Evolutionary conservation across 2,888 invertebrate species (phyloP).

Genomic region (Punctoribates punctum): DNA sequence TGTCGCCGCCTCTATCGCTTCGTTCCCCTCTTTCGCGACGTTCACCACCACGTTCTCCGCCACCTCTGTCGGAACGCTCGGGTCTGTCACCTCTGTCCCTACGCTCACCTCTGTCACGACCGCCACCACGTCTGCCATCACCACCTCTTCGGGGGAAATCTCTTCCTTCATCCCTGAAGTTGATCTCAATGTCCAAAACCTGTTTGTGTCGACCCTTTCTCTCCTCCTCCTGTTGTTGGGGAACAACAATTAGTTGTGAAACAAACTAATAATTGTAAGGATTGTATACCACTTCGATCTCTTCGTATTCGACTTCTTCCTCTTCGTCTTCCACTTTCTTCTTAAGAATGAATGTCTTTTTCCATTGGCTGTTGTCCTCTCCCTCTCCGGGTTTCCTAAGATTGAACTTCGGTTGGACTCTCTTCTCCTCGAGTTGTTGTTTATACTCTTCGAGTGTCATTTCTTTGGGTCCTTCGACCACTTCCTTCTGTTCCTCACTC

Average conservation of each 20-base stretch:
- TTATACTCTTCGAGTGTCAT: conserved; percentile 93
- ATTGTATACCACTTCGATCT: conserved; percentile 49
- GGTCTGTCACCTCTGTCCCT: conserved; percentile 34
- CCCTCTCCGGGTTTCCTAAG: conserved; percentile 91
- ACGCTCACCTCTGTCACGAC: conserved; percentile 50
- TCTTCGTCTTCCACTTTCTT: conserved; percentile 62
- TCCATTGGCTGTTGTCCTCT: conserved; percentile 81
- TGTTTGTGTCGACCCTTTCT: conserved; percentile 71
- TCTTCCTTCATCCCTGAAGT: conserved; percentile 61
- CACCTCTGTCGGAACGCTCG: conserved; percentile 52
- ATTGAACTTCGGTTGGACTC: conserved; percentile 81
- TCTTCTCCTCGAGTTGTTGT: conserved; percentile 68
- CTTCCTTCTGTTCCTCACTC: conserved; percentile 56
- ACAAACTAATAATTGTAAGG: not conserved
- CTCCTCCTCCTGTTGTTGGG: conserved; percentile 46
- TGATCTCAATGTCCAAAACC: conserved; percentile 79
- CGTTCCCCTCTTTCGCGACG: conserved; percentile 51
- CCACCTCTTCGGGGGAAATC: conserved; percentile 67
- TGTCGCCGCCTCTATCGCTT: conserved; percentile 49
- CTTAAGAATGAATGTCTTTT: conserved; percentile 53
- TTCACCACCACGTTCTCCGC: conserved; percentile 55
- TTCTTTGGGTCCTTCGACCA: conserved; percentile 65
- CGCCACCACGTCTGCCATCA: conserved; percentile 58
- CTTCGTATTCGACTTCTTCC: conserved; percentile 60
- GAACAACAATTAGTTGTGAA: not conserved